phyloP scores from a whole-genome alignment of 2,888 invertebrate species.

The Lasioglossum oenotherae region DNA sequence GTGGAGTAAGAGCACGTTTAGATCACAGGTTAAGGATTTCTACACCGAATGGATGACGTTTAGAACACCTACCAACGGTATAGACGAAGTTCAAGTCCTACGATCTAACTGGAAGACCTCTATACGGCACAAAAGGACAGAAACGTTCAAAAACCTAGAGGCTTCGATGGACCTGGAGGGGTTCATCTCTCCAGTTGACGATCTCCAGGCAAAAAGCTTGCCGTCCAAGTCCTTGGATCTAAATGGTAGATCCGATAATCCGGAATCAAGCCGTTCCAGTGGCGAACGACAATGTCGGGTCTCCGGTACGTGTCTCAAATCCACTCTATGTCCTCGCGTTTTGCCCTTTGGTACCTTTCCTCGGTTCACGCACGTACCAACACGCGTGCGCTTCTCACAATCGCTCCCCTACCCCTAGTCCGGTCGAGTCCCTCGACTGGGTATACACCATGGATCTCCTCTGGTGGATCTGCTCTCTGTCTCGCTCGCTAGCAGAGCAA shows the following conservation, averaged over 20 bases:
- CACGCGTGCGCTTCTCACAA: conserved; percentile 30
- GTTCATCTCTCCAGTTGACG: neutral
- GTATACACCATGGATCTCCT: conserved; percentile 33
- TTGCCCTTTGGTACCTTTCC: conserved; percentile 52
- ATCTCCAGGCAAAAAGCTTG: neutral
- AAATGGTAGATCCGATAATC: conserved; percentile 3
- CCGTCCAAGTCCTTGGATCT: neutral
- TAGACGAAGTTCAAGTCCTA: neutral
- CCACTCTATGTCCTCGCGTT: conserved; percentile 35
- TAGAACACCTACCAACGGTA: neutral
- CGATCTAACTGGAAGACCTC: neutral
- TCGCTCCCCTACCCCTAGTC: conserved; percentile 35
- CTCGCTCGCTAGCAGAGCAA: conserved; percentile 23
- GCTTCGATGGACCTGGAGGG: neutral
- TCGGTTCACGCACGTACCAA: conserved; percentile 38
- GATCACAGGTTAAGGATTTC: neutral
- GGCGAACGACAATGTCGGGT: neutral
- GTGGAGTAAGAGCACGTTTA: neutral
- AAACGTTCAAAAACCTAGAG: neutral
- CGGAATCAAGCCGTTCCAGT: neutral
- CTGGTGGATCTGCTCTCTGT: conserved; percentile 16
- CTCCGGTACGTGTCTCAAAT: conserved; percentile 49
- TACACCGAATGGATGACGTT: neutral
- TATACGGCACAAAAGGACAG: neutral
- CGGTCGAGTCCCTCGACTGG: conserved; percentile 34